These are phyloP conservation scores for Leptura quadrifasciata DNA, from an alignment of 2,888 invertebrate species.

Conservation along the genomic window DNA sequence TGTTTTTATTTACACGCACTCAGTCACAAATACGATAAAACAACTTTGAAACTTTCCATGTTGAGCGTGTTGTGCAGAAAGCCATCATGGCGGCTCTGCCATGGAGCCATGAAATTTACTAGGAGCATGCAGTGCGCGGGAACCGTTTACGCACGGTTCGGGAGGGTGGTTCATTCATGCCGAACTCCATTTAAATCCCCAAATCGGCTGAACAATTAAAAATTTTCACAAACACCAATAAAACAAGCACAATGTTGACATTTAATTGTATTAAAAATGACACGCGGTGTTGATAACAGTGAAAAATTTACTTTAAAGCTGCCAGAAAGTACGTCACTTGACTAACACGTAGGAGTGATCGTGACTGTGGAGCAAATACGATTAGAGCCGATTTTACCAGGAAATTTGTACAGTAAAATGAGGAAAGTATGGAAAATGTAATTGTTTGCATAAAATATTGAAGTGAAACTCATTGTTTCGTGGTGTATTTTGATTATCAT, in stretches of 20 bases:
- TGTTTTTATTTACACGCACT: slow-evolving; percentile 84
- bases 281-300: slow-evolving; percentile 28
- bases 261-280: slow-evolving; percentile 37
- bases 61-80: slow-evolving; percentile 85
- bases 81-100: slow-evolving; percentile 88
- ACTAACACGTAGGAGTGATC: slow-evolving; percentile 29
- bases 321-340: slow-evolving; percentile 31
- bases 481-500: not conserved
- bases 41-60: slow-evolving; percentile 84
- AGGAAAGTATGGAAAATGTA: not conserved
- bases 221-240: slow-evolving; percentile 37
- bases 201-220: slow-evolving; percentile 29
- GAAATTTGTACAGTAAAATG: slow-evolving; percentile 10
- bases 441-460: not conserved
- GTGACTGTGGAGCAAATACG: slow-evolving; percentile 24
- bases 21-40: slow-evolving; percentile 87
- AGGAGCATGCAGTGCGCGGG: slow-evolving; percentile 83
- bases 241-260: slow-evolving; percentile 34
- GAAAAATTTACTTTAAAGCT: slow-evolving; percentile 21
- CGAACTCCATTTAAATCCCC: slow-evolving; percentile 47
- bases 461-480: not conserved
- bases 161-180: slow-evolving; percentile 70
- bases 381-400: slow-evolving; percentile 31
- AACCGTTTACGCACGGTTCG: slow-evolving; percentile 78
- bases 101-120: slow-evolving; percentile 79